Conservation (phyloP, 37 sponge, comb jelly and placozoan genomes). For the Geodia barretti region DNA sequence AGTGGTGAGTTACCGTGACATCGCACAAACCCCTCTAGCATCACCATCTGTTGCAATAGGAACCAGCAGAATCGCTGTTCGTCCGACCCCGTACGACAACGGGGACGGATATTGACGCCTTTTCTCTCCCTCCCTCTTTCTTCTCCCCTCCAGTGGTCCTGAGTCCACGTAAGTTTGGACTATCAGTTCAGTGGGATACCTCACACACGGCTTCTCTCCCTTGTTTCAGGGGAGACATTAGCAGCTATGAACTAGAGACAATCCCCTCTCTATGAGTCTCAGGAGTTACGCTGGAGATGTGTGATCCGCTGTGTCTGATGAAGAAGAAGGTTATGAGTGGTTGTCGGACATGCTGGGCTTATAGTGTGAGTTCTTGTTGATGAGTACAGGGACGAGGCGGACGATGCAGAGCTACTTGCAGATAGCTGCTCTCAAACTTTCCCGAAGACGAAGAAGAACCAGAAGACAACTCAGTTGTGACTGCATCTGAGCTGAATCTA, state of each 20-base stretch:
- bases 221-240: slow-evolving; percentile 35
- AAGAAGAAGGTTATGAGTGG: slow-evolving; percentile 21
- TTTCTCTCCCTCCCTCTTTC: not conserved
- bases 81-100: slow-evolving; percentile 49
- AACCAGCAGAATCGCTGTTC: slow-evolving; percentile 28
- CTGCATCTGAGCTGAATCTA: too few species aligned
- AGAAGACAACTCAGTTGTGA: slow-evolving; percentile 61
- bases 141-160: slow-evolving; percentile 19
- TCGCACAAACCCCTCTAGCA: not conserved
- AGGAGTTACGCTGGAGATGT: slow-evolving; percentile 69
- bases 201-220: not conserved
- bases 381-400: slow-evolving; percentile 41
- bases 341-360: too few species aligned
- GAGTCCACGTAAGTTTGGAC: slow-evolving; percentile 41
- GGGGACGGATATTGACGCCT: slow-evolving; percentile 45
- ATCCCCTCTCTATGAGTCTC: slow-evolving; percentile 58
- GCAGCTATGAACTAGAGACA: slow-evolving; percentile 35
- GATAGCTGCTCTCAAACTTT: slow-evolving; percentile 67
- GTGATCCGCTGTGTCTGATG: slow-evolving; percentile 33
- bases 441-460: slow-evolving; percentile 60
- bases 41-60: not conserved
- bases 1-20: not conserved
- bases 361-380: too few species aligned
- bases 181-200: not conserved
- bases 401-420: slow-evolving; percentile 54